Conservation (phyloP, 1,140 invertebrate genomes). For the Aphaenogaster ashmeadi region DNA sequence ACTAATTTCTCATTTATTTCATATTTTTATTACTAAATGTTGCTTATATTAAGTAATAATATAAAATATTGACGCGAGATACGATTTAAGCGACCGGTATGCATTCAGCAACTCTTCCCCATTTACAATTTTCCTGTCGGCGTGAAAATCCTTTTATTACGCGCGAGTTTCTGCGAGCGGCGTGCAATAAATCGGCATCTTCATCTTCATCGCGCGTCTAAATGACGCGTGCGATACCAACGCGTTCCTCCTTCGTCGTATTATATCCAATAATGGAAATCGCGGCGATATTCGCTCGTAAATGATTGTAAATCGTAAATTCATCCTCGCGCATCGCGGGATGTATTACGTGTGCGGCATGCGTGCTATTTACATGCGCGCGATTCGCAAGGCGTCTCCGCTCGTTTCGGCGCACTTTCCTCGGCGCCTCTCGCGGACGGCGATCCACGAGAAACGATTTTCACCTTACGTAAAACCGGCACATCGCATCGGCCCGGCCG, state of each 20-base stretch:
- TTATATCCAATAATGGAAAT: neutral
- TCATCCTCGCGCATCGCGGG: neutral
- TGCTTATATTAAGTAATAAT: no score
- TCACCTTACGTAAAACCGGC: conserved; percentile 82
- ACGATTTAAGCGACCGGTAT: no score
- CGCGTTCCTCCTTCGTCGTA: neutral
- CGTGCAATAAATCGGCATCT: neutral
- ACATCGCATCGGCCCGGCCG: conserved; percentile 74
- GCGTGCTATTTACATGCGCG: conserved; percentile 66
- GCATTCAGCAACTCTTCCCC: no score
- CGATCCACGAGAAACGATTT: conserved; percentile 76
- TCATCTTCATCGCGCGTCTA: no score
- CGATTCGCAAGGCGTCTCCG: conserved; percentile 53
- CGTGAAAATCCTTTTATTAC: neutral
- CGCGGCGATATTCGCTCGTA: neutral
- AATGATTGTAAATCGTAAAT: neutral
- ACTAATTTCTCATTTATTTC: no score
- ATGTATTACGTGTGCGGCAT: conserved; percentile 1
- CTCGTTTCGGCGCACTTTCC: conserved; percentile 24
- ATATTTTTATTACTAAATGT: no score
- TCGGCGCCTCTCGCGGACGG: conserved; percentile 3
- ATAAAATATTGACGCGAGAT: no score
- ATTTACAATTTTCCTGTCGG: neutral
- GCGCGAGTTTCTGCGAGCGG: no score
- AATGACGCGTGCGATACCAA: neutral